Conservation (phyloP, 2,113 vertebrate genomes). For the Camarhynchus parvulus region DNA sequence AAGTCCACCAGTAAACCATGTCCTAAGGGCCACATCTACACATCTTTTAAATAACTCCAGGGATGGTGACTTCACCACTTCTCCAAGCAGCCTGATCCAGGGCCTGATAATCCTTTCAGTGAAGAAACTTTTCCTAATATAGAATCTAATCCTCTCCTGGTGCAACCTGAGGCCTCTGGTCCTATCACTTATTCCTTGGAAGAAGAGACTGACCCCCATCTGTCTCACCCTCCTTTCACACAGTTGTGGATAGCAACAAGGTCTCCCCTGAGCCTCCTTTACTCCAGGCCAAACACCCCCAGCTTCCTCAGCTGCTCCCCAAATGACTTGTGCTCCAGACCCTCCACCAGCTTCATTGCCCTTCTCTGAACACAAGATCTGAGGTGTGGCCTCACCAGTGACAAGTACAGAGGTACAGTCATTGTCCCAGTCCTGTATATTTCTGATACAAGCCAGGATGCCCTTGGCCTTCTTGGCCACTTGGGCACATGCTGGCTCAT, state of each 20-base stretch:
- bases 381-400: background rate
- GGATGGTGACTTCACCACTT: background rate
- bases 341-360: background rate
- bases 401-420: fast-evolving
- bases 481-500: background rate
- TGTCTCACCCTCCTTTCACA: background rate
- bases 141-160: background rate
- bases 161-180: background rate
- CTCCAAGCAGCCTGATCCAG: background rate
- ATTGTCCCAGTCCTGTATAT: background rate
- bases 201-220: background rate
- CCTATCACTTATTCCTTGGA: background rate
- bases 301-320: background rate
- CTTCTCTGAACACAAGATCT: background rate
- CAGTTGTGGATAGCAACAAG: background rate
- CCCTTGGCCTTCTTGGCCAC: background rate
- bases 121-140: background rate
- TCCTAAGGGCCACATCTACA: background rate
- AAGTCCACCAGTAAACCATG: background rate
- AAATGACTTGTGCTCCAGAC: background rate
- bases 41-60: background rate
- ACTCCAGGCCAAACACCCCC: background rate
- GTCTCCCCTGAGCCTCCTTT: background rate
- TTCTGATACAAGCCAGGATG: background rate
- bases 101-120: background rate